phyloP scores from a whole-genome alignment of 2,113 vertebrate genomes.

The Microtus ochrogaster region DNA sequence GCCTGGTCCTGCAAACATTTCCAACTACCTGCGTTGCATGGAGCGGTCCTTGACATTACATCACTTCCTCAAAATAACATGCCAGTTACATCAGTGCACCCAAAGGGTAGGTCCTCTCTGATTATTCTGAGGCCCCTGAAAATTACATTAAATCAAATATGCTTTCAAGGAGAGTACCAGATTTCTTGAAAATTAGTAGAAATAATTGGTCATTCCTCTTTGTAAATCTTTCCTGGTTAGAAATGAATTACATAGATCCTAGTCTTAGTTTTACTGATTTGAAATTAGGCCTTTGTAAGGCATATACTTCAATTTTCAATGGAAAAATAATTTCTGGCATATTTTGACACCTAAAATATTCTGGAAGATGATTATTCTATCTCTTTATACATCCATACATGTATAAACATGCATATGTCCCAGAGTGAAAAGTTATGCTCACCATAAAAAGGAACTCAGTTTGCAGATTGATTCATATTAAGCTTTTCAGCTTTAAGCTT shows the following conservation, averaged over 20 bases:
- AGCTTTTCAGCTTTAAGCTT: background rate
- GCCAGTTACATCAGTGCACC: background rate
- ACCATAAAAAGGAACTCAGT: background rate
- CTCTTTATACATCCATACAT: background rate
- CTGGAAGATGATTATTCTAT: background rate
- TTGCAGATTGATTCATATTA: background rate
- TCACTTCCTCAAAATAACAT: constrained; percentile 35
- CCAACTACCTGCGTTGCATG: background rate
- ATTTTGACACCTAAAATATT: background rate
- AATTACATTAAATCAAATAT: background rate
- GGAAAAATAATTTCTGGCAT: background rate
- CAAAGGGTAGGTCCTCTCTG: background rate
- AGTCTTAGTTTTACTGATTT: constrained; percentile 9
- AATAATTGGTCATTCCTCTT: background rate
- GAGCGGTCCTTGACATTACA: background rate
- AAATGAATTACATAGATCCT: constrained; percentile 14
- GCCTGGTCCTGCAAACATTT: background rate
- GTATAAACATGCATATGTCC: background rate
- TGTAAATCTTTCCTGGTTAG: background rate
- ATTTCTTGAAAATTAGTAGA: background rate
- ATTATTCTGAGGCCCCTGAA: background rate
- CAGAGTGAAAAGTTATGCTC: background rate
- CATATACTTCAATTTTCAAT: background rate
- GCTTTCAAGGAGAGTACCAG: background rate
- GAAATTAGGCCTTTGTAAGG: background rate